phyloP scores from a whole-genome alignment of 2,888 invertebrate genomes.

The Agrotis puta region DNA sequence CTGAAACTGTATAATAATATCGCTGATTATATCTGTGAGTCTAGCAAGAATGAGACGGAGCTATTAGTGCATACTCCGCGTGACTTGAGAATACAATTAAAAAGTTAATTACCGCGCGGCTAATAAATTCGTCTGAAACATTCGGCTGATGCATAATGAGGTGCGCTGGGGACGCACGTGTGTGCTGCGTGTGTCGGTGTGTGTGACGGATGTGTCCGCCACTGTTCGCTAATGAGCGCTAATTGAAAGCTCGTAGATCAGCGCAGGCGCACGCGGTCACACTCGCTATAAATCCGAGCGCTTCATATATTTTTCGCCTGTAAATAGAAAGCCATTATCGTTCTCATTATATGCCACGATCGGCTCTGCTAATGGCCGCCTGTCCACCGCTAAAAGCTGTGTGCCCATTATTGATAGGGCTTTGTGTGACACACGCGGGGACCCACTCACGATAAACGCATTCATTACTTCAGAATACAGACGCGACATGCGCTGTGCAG shows the following conservation, averaged over 20 bases:
- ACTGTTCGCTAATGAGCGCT: conserved; percentile 52
- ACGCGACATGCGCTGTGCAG: too few species aligned
- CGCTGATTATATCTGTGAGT: conserved; percentile 1
- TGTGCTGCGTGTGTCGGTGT: neutral
- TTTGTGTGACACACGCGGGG: conserved; percentile 9
- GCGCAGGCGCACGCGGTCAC: conserved; percentile 26
- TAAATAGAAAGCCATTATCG: conserved; percentile 56
- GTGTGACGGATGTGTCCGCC: conserved; percentile 35
- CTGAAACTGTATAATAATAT: neutral
- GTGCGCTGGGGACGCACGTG: conserved; percentile 1
- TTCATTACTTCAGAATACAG: conserved; percentile 18
- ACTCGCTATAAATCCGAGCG: conserved; percentile 33
- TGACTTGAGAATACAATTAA: conserved; percentile 42
- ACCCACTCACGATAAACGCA: conserved; percentile 6
- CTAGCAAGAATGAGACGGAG: conserved; percentile 10
- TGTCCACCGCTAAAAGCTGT: conserved; percentile 28
- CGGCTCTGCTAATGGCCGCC: conserved; percentile 45
- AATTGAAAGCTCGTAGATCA: conserved; percentile 59
- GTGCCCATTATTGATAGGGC: conserved; percentile 17
- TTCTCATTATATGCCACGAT: conserved; percentile 23
- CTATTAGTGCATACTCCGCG: conserved; percentile 43
- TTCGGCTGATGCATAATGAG: conserved; percentile 41
- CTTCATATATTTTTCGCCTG: conserved; percentile 41
- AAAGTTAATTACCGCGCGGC: conserved; percentile 38
- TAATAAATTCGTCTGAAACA: conserved; percentile 48